phyloP scores from a whole-genome alignment of 2,113 vertebrate species.

The Vulpes ferrilata region DNA sequence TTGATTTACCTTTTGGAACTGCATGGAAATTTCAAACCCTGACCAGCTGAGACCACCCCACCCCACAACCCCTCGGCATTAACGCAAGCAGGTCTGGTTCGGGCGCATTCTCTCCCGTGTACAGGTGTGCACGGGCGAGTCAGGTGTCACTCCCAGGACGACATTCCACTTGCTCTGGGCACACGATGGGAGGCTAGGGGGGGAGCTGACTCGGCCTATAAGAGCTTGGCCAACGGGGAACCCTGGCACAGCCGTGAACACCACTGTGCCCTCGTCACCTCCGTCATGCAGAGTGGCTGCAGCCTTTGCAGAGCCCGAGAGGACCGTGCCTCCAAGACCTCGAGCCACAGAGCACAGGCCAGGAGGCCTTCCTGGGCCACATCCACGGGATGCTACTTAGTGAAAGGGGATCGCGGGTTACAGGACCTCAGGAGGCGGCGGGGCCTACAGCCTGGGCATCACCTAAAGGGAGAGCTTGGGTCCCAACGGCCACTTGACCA shows the following conservation, averaged over 20 bases:
- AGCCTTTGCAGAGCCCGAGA: background rate
- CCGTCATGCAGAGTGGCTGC: background rate
- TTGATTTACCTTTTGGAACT: conserved; percentile 3
- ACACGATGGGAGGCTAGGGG: conserved; percentile 58
- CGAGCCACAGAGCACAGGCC: background rate
- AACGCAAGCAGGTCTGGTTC: background rate
- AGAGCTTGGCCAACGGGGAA: conserved; percentile 69
- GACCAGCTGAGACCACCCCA: background rate
- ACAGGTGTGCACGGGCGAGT: background rate
- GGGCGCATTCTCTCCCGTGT: background rate
- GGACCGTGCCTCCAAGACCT: background rate
- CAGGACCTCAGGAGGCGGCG: background rate
- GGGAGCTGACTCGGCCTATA: conserved; percentile 72
- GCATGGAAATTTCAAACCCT: background rate
- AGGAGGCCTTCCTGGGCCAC: background rate
- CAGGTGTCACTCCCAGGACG: conserved; percentile 63
- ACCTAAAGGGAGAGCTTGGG: conserved; percentile 40
- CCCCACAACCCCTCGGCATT: too few species aligned
- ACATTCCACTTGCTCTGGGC: conserved; percentile 40
- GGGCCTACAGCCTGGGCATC: background rate
- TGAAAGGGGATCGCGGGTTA: background rate
- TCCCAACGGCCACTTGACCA: background rate
- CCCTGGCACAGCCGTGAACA: conserved; percentile 18
- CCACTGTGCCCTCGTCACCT: background rate
- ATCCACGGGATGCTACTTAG: background rate